These are phyloP conservation scores for Neogobius melanostomus DNA, from an alignment of 2,113 vertebrate genomes.

Conservation along the genomic window DNA sequence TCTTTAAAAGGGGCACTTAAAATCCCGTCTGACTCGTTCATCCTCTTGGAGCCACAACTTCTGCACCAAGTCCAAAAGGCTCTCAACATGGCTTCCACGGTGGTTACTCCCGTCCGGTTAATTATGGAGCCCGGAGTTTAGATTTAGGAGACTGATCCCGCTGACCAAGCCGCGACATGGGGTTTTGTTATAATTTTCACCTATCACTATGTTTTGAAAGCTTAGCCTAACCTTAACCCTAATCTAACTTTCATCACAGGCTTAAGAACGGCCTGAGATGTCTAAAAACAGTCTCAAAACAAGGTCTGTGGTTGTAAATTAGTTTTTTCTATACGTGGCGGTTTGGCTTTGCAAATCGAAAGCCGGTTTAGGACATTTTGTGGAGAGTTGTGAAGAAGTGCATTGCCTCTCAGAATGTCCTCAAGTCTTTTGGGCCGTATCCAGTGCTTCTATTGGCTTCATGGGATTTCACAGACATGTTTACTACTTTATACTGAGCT, in stretches of 20 bases:
- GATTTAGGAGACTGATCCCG: conserved; percentile 50
- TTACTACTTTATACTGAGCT: background rate
- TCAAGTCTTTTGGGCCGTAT: conserved; percentile 34
- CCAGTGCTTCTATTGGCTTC: conserved; percentile 22
- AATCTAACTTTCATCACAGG: conserved; percentile 53
- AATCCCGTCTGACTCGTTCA: conserved; percentile 16
- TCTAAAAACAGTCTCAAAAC: conserved; percentile 58
- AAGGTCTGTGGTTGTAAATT: conserved; percentile 54
- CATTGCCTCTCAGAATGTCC: conserved; percentile 22
- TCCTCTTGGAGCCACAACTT: conserved; percentile 32
- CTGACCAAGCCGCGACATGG: conserved; percentile 29
- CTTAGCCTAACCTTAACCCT: conserved; percentile 51
- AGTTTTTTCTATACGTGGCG: conserved; percentile 28
- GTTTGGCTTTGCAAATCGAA: conserved; percentile 41
- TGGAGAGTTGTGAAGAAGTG: conserved; percentile 22
- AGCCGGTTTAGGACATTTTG: conserved; percentile 51
- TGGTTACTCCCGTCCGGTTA: conserved; percentile 47
- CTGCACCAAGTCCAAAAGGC: conserved; percentile 39
- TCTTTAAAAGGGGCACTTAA: background rate
- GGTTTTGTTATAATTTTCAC: conserved; percentile 61
- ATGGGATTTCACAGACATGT: background rate
- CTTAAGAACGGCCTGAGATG: conserved; percentile 32
- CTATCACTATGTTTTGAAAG: conserved; percentile 55
- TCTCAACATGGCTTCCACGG: conserved; percentile 42
- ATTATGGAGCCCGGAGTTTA: conserved; percentile 46